Evolutionary conservation across 2,113 vertebrate species (phyloP), one percentile per base, ranked within the genome.

Genomic region (Xenus cinereus): DNA sequence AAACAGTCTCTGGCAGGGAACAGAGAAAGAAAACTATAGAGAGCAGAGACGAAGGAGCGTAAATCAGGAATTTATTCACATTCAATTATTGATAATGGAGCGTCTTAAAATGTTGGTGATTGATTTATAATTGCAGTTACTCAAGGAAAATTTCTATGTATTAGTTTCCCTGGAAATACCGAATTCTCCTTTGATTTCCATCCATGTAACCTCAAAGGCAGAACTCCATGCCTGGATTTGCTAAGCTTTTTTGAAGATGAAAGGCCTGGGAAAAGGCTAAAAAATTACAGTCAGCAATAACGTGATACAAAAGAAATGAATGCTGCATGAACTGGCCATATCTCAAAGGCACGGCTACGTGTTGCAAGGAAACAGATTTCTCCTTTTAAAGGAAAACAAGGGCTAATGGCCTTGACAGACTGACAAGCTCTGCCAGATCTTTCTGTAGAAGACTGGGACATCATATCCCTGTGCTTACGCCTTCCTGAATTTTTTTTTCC

Each of bases 241-340:
- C 79, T 83, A 89, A 76, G 74, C 37, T 73, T 95, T 95, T 95
- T 96, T 85, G 76, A 95, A 94, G 96, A 97, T 97, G 91, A 97
- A 97, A 97, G 82, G 50, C 66, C 66, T 87, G 50, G 20, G 60
- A 95, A 95, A 89, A 92, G 56, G 89, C 88, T 82, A 76, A 77
- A 56, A 84, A 80, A 60, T 93, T 43, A 12, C 67, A 77, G 94
- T 94, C 95, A 92, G 90, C 83, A 81, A 22, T 84, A 76, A 12
- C 0, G 0, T 30, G 66, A 72, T 82, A 90, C 84, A 89, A 92
- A 83, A 71, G 78, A 17, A 75, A 45, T 37, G 51, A 87, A 68
- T 59, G 63, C 91, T 84, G 85, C n/a, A 9, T 22, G 54, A 93
- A 41, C 30, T 35, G 41, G 27, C 86, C 9, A 0, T 79, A 27